phyloP scores from a whole-genome alignment of 35 echinoderm and acorn worm genomes.

The Anneissia japonica region DNA sequence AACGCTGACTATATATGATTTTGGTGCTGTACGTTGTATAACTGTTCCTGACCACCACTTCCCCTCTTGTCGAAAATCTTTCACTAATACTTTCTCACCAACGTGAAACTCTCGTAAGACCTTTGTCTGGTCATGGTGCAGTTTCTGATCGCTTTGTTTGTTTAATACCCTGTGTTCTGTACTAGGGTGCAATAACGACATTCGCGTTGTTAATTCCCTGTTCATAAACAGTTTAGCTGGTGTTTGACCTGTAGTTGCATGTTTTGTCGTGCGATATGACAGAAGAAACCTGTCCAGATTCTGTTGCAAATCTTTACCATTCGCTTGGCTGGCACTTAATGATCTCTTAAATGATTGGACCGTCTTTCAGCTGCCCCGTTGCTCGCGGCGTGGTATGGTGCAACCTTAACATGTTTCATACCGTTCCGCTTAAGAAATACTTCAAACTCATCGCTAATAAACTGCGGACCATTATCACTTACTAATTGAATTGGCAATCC shows the following conservation, averaged over 20 bases:
- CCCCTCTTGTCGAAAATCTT: neutral
- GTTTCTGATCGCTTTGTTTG: conserved; percentile 14
- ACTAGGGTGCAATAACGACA: no score
- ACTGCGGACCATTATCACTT: no score
- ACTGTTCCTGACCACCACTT: conserved; percentile 2
- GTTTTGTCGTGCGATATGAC: no score
- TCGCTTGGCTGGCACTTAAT: no score
- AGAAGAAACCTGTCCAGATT: no score
- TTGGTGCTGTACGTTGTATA: neutral
- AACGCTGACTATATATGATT: neutral
- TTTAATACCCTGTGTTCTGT: neutral
- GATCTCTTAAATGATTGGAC: no score
- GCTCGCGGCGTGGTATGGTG: no score
- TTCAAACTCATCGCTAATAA: no score
- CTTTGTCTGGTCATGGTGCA: neutral
- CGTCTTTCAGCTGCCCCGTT: neutral
- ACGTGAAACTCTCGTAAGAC: neutral
- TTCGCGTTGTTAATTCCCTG: neutral
- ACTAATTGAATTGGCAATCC: no score
- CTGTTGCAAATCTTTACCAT: no score
- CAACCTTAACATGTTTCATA: no score
- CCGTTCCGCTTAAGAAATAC: no score
- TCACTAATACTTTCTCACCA: conserved; percentile 11
- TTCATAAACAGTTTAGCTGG: conserved; percentile 1
- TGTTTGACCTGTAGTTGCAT: neutral